Percentiles rank a stretch among this genome's conserved stretches.
Evolutionary conservation across 2,888 invertebrate genomes (phyloP).

Genomic region (Caenorhabditis sp.): DNA sequence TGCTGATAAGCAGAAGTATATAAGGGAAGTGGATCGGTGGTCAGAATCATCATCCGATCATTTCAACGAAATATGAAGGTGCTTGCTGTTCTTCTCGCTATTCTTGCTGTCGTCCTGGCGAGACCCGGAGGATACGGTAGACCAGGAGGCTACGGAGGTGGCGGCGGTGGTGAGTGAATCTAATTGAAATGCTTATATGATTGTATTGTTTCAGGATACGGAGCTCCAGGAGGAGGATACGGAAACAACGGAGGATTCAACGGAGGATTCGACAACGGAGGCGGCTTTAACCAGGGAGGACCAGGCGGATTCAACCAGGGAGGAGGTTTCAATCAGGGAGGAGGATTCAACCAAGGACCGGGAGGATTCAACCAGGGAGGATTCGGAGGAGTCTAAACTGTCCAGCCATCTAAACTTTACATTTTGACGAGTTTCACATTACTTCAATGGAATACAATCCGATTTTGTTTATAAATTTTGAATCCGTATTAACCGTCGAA

Average conservation of each 20-base stretch:
- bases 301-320: conserved; percentile 31
- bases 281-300: conserved; percentile 45
- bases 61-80: conserved; percentile 42
- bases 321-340: conserved; percentile 44
- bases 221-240: conserved; percentile 52
- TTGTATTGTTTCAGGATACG: conserved; percentile 31
- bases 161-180: conserved; percentile 12
- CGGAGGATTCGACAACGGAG: conserved; percentile 6
- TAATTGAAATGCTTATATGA: not conserved
- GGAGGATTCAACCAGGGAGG: conserved; percentile 41
- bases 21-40: conserved; percentile 11
- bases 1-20: conserved; percentile 29
- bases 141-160: conserved; percentile 48
- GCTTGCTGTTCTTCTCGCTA: conserved; percentile 46
- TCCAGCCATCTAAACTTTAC: not conserved
- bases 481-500: conserved; percentile 29
- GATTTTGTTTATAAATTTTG: not conserved
- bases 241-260: conserved; percentile 17
- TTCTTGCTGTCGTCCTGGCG: conserved; percentile 44
- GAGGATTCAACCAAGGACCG: conserved; percentile 41
- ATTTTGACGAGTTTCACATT: conserved; percentile 15
- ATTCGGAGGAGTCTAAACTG: conserved; percentile 34
- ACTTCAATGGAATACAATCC: not conserved
- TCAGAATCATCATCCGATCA: not conserved
- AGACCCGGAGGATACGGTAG: conserved; percentile 54